These are phyloP conservation scores for Prionace glauca DNA, from an alignment of 2,797 vertebrate species.

Conservation along the genomic window DNA sequence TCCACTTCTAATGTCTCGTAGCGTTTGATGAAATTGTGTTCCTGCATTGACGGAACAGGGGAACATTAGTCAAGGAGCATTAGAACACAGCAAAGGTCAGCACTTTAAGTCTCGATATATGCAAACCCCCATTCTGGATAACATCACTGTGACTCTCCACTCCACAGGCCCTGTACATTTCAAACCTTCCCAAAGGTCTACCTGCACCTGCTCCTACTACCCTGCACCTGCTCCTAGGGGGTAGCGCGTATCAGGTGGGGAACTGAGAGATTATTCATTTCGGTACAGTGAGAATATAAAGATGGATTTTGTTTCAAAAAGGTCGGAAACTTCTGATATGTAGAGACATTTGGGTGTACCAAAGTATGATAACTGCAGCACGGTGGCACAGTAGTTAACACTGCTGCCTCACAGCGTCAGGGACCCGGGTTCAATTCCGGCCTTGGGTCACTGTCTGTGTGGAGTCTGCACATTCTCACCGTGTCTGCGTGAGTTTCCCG, in stretches of 20 bases:
- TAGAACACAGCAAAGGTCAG: background rate
- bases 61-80: background rate
- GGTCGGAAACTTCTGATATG: background rate
- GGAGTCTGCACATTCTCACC: too few species aligned
- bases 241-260: background rate
- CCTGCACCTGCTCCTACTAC: too few species aligned
- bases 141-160: background rate
- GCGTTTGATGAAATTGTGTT: constrained; percentile 82
- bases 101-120: background rate
- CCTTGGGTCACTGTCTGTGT: too few species aligned
- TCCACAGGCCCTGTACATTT: background rate
- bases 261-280: background rate
- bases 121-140: background rate
- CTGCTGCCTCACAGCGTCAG: too few species aligned
- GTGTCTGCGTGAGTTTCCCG: too few species aligned
- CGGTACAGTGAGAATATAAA: background rate
- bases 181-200: background rate
- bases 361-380: too few species aligned
- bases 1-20: constrained; percentile 88
- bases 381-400: too few species aligned
- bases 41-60: constrained; percentile 53
- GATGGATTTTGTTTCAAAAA: too few species aligned
- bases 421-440: too few species aligned
- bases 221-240: too few species aligned
- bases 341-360: background rate